These are phyloP conservation scores for Vanessa tameamea DNA, from an alignment of 1,140 invertebrate species.

Conservation along the genomic window DNA sequence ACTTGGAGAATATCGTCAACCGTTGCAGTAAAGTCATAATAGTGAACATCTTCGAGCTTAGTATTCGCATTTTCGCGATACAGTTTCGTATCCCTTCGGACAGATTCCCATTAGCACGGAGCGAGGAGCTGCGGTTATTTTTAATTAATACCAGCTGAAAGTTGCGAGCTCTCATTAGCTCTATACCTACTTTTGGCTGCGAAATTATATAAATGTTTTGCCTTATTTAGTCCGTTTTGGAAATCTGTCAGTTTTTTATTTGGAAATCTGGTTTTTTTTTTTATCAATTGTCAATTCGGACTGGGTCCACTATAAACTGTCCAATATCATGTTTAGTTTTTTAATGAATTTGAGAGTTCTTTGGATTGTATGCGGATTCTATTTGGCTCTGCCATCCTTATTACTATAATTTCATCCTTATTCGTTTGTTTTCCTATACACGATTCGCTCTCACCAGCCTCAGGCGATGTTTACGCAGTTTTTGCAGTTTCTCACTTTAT, in stretches of 20 bases:
- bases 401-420: too few species aligned
- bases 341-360: too few species aligned
- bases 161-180: constrained; percentile 39
- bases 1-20: constrained; percentile 7
- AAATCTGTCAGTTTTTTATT: not conserved
- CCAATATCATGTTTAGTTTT: too few species aligned
- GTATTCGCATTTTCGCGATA: constrained; percentile 15
- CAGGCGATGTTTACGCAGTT: not conserved
- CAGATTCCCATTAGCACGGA: constrained; percentile 32
- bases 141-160: constrained; percentile 58
- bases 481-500: not conserved
- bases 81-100: constrained; percentile 14
- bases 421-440: not conserved
- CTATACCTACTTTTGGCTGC: constrained; percentile 27
- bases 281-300: not conserved
- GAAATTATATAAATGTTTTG: constrained; percentile 31
- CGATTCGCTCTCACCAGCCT: not conserved
- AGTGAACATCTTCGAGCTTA: constrained; percentile 18
- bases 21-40: constrained; percentile 15
- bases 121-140: constrained; percentile 58
- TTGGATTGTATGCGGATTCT: too few species aligned
- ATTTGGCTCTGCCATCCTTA: too few species aligned
- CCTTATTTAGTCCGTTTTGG: constrained; percentile 14
- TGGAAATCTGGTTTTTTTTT: not conserved
- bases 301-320: not conserved